Base-by-base conservation (phyloP, 1,140 invertebrate genomes). In the Dendroctonus valens region DNA sequence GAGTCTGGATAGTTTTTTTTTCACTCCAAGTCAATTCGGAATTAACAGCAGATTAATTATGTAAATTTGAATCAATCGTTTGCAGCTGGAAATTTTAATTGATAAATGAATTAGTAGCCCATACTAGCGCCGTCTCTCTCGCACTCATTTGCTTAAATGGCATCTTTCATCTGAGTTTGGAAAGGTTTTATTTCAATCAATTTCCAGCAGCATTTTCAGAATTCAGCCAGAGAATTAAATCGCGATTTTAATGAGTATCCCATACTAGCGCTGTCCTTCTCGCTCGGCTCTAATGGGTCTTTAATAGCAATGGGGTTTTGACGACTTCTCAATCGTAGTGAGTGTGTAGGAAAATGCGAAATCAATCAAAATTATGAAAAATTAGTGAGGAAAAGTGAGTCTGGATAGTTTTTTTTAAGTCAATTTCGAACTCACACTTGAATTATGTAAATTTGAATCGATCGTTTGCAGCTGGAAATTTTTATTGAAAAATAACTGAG, bases 1-100 rank as follows among this genome's bases (percentile, higher is more conserved):
- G 57, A 38, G 59, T 61, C 48, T 61, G 59, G 59, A 14, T 61
- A 51, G 41, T 52, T 61, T 61, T 60, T 61, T 49, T 7, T n/a
- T n/a, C n/a, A n/a, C n/a, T n/a, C n/a, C 7, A 38, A 38, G 37
- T 54, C 12, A 46, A 11, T 46, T 3, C 9, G 12, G 44, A 11
- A 2, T 12, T 12, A 2, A 11, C 44, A 46, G 9, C 12, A 46
- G 12, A 2, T 46, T 46, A 12, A 46, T 46, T 46, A 3, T 12
- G 12, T n/a, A 48, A 48, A 48, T 14, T 48, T n/a, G 0, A 4
- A 48, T n/a, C 46, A 8, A 48, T n/a, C 11, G 11, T 14, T 48
- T 14, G 14, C 14, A 48, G 46, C 11, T 14, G 46, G 14, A 48
- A n/a, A 11, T n/a, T 11, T 48, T 14, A 8, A 48, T 48, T 48